A percentile compares a stretch with the other conserved stretches of the same genome.
These are phyloP conservation scores for Pteropus rufus DNA, from an alignment of 2,797 vertebrate species.

Conservation along the genomic window DNA sequence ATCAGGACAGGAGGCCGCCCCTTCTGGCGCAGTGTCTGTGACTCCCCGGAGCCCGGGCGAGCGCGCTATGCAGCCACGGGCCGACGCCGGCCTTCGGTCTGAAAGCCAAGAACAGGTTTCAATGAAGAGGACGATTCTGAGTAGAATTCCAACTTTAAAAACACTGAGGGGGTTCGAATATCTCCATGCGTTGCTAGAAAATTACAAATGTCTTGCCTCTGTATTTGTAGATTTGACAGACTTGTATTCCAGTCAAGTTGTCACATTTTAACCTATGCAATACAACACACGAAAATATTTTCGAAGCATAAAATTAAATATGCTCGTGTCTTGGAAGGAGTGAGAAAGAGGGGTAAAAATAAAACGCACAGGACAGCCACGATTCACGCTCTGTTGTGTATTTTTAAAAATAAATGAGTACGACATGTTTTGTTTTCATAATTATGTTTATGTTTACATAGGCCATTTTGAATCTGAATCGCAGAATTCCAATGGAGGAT, in stretches of 20 bases:
- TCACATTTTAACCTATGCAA: background rate
- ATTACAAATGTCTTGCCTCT: background rate
- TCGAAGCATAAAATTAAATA: slow-evolving; percentile 6
- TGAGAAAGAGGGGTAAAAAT: background rate
- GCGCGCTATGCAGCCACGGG: background rate
- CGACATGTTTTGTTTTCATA: background rate
- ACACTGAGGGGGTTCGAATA: background rate
- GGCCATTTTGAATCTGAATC: background rate
- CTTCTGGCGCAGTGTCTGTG: background rate
- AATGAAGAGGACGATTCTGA: background rate
- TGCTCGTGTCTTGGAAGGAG: background rate
- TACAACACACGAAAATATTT: background rate
- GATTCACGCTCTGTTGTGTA: background rate
- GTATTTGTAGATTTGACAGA: background rate
- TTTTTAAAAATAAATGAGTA: background rate
- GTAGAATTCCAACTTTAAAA: background rate
- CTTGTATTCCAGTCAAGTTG: background rate
- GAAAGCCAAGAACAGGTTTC: background rate
- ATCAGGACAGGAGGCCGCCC: background rate
- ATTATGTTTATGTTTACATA: background rate
- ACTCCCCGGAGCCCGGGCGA: no score
- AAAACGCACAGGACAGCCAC: background rate
- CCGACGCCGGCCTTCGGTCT: background rate
- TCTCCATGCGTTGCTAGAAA: background rate
- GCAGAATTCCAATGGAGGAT: background rate